Evolutionary conservation across 1,140 invertebrate genomes (phyloP).

Genomic region (Temnothorax longispinosus): DNA sequence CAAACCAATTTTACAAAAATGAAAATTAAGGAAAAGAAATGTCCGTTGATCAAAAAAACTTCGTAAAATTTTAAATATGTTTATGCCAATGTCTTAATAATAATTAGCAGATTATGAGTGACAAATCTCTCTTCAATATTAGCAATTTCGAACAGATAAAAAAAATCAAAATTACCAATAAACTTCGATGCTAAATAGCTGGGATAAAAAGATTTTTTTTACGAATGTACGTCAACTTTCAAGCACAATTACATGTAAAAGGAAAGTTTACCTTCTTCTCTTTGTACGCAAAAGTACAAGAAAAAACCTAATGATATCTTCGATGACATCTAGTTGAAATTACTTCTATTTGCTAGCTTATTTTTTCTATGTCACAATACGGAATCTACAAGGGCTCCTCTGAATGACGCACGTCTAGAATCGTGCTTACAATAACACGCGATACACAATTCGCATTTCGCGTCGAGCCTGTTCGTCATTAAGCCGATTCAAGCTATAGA

Average conservation of each 20-base stretch:
- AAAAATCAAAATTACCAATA: neutral
- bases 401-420: neutral
- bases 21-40: neutral
- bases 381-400: slow-evolving; percentile 15
- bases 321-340: slow-evolving; percentile 9
- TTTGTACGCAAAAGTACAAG: neutral
- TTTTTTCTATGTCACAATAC: slow-evolving; percentile 32
- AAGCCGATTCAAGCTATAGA: slow-evolving; percentile 33
- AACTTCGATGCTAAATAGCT: neutral
- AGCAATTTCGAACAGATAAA: slow-evolving; percentile 52
- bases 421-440: slow-evolving; percentile 12
- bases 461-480: slow-evolving; percentile 44
- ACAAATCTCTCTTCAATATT: neutral
- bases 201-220: neutral
- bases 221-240: neutral
- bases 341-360: slow-evolving; percentile 4
- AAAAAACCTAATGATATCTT: neutral
- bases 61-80: slow-evolving; percentile 53
- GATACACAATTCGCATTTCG: slow-evolving; percentile 35
- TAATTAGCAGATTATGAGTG: slow-evolving; percentile 55
- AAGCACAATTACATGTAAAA: neutral
- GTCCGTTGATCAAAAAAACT: neutral
- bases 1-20: neutral
- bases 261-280: neutral
- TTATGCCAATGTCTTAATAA: slow-evolving; percentile 21